These are phyloP conservation scores for Eupithecia insigniata DNA, from an alignment of 2,888 invertebrate genomes.

Conservation along the genomic window DNA sequence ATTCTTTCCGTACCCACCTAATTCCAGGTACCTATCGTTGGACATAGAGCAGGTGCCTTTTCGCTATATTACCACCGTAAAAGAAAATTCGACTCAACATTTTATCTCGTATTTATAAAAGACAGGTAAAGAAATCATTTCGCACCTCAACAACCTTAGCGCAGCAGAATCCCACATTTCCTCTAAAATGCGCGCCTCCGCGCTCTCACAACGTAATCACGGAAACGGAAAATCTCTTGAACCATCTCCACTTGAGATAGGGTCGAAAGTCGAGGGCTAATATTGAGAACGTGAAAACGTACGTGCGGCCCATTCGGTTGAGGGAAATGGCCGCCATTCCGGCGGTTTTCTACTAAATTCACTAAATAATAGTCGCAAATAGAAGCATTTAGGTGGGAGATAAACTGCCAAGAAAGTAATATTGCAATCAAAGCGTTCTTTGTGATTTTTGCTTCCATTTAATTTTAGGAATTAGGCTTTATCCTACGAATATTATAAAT, in stretches of 20 bases:
- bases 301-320: slow-evolving; percentile 50
- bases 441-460: neutral
- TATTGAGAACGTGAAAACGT: slow-evolving; percentile 38
- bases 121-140: slow-evolving; percentile 42
- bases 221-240: slow-evolving; percentile 15
- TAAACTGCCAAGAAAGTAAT: slow-evolving; percentile 33
- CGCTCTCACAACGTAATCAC: slow-evolving; percentile 41
- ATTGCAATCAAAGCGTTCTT: slow-evolving; percentile 7
- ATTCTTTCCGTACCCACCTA: too few species aligned
- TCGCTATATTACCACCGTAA: neutral
- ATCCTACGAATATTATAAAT: too few species aligned
- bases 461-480: neutral
- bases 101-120: slow-evolving; percentile 30
- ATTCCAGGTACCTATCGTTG: neutral
- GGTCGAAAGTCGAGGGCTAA: slow-evolving; percentile 31
- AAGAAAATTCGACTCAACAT: slow-evolving; percentile 4
- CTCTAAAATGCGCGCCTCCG: slow-evolving; percentile 39
- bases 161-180: slow-evolving; percentile 43
- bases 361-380: slow-evolving; percentile 47
- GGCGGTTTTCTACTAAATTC: slow-evolving; percentile 50
- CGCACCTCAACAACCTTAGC: slow-evolving; percentile 39
- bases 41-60: neutral
- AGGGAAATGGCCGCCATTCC: slow-evolving; percentile 56
- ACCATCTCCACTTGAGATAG: slow-evolving; percentile 17
- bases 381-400: slow-evolving; percentile 41